These are phyloP conservation scores for Gasterosteus nipponicus DNA, from an alignment of 2,113 vertebrate genomes.

Conservation along the genomic window DNA sequence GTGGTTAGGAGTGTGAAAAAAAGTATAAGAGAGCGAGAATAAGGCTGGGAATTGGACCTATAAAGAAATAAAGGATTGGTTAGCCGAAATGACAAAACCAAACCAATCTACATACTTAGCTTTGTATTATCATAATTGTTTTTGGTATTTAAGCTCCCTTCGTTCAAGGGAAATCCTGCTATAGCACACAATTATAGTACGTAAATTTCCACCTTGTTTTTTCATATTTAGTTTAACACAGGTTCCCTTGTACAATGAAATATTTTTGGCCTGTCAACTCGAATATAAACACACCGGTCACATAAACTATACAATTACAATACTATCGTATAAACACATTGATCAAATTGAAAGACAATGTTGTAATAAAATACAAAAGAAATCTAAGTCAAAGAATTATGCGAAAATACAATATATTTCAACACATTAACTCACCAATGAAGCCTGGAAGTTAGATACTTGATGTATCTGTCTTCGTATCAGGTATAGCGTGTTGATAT, in stretches of 20 bases:
- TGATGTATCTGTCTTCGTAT: no score
- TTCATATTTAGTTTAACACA: background rate
- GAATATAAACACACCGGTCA: background rate
- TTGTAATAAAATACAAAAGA: background rate
- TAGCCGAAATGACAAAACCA: background rate
- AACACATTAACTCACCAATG: no score
- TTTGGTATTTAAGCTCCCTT: no score
- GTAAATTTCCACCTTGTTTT: background rate
- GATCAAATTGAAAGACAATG: background rate
- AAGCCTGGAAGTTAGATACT: no score
- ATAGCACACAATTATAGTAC: background rate
- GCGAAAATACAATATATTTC: background rate
- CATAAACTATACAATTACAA: background rate
- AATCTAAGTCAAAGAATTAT: background rate
- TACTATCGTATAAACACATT: background rate
- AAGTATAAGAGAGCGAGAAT: constrained; percentile 8
- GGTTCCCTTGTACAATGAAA: background rate
- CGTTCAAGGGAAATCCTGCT: no score
- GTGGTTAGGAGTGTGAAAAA: constrained; percentile 23
- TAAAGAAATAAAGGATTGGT: background rate
- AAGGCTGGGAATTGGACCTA: background rate
- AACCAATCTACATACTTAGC: background rate
- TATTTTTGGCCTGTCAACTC: background rate
- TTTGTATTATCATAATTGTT: no score
- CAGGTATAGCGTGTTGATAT: background rate